phyloP scores from a whole-genome alignment of 2,797 vertebrate species.

The Diglossa cyanea region DNA sequence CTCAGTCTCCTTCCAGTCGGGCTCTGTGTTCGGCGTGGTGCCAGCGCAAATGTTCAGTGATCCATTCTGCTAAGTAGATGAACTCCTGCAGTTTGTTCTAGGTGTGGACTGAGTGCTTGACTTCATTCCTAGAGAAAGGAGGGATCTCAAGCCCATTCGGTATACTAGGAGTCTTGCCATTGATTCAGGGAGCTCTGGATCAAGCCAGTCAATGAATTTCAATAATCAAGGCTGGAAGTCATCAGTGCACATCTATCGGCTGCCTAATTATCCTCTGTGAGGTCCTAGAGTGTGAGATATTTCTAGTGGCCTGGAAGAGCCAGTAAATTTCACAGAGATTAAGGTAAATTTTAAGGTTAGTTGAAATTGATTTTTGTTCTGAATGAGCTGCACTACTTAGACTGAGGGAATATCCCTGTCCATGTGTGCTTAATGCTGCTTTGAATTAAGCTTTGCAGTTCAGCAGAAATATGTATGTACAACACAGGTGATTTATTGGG shows the following conservation, averaged over 20 bases:
- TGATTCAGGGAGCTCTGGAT: slow-evolving; percentile 60
- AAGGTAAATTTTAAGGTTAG: slow-evolving; percentile 64
- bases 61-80: background rate
- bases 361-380: slow-evolving; percentile 40
- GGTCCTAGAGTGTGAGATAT: slow-evolving; percentile 52
- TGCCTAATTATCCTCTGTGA: slow-evolving; percentile 38
- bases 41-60: background rate
- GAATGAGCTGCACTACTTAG: background rate
- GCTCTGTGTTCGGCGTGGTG: background rate
- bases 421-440: background rate
- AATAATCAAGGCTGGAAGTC: slow-evolving; percentile 50
- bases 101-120: slow-evolving; percentile 28
- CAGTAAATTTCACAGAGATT: slow-evolving; percentile 61
- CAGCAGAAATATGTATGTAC: slow-evolving; percentile 27
- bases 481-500: slow-evolving; percentile 34
- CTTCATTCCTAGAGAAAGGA: slow-evolving; percentile 28
- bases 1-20: background rate
- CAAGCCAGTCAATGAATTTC: slow-evolving; percentile 52
- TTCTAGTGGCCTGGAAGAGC: slow-evolving; percentile 62
- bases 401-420: background rate
- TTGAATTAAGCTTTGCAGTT: slow-evolving; percentile 21
- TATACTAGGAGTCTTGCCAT: slow-evolving; percentile 46
- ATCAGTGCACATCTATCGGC: slow-evolving; percentile 21
- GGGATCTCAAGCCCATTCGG: background rate
- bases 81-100: slow-evolving; percentile 49